Conservation (phyloP, 2,113 vertebrate species). For the Morone saxatilis region DNA sequence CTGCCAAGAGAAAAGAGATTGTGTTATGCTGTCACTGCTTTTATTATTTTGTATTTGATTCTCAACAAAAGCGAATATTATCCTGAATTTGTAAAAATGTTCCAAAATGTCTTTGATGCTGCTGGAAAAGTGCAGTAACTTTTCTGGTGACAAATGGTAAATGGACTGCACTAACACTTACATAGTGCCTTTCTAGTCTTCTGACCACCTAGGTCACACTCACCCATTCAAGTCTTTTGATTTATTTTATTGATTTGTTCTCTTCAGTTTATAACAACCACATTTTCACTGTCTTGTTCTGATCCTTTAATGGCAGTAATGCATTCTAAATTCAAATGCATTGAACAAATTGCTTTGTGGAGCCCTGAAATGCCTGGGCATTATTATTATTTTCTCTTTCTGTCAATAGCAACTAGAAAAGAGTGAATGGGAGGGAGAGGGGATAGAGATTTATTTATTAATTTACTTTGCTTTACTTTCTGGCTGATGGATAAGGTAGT, state of each 20-base stretch:
- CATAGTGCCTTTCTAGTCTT: too few species aligned
- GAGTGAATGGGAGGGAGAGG: neutral
- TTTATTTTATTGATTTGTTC: neutral
- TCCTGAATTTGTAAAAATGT: neutral
- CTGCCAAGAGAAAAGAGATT: neutral
- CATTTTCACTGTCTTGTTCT: neutral
- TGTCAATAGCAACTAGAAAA: neutral
- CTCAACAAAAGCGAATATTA: neutral
- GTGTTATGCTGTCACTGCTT: neutral
- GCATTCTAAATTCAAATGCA: neutral
- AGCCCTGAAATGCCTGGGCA: neutral
- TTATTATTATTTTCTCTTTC: neutral
- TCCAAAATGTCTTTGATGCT: neutral
- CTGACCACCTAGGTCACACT: too few species aligned
- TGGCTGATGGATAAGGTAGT: neutral
- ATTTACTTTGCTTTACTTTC: constrained; percentile 8
- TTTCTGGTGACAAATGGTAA: too few species aligned
- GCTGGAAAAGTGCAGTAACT: neutral
- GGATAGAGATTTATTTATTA: neutral
- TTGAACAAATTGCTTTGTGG: neutral
- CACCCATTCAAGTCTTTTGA: too few species aligned
- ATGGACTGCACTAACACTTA: too few species aligned
- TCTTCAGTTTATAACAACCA: neutral
- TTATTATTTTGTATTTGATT: neutral
- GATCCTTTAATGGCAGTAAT: neutral